Evolutionary conservation across 2,113 vertebrate species (phyloP).

Genomic region (Epinephelus cyanopodus): DNA sequence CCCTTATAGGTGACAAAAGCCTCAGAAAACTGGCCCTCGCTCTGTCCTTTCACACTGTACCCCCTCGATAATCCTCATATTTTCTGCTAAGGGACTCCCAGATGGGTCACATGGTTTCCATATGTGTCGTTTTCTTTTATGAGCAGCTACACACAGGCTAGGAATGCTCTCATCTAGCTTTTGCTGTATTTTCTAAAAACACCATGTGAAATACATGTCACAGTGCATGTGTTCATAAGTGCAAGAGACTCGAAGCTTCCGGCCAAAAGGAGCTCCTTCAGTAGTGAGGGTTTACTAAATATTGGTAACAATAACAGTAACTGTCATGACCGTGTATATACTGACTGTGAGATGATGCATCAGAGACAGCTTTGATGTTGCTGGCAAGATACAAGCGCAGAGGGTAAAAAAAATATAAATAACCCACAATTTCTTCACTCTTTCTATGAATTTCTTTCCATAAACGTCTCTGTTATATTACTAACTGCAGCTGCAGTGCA

Average conservation of each 20-base stretch:
- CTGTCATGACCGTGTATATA: conserved; percentile 3
- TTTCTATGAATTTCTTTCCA: neutral
- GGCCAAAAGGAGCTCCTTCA: neutral
- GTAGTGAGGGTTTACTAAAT: conserved; percentile 10
- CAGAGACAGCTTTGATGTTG: conserved; percentile 23
- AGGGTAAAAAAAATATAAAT: conserved; percentile 6
- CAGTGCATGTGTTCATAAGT: conserved; percentile 25
- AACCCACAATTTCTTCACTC: conserved; percentile 1
- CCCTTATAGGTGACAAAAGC: conserved; percentile 67
- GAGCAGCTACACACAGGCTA: neutral
- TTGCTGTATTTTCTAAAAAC: conserved; percentile 23
- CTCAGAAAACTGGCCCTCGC: conserved; percentile 34
- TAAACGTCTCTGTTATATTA: neutral
- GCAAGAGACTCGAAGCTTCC: neutral
- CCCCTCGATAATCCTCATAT: conserved; percentile 4
- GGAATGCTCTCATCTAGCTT: neutral
- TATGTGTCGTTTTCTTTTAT: conserved; percentile 7
- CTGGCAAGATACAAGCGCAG: conserved; percentile 7
- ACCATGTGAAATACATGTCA: conserved; percentile 19
- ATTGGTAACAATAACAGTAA: conserved; percentile 27
- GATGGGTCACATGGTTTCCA: conserved; percentile 13
- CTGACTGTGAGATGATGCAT: conserved; percentile 28
- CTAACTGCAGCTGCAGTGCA: conserved; percentile 11
- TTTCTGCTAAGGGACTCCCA: conserved; percentile 29
- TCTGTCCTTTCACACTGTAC: conserved; percentile 31